Percentiles rank a stretch among this genome's conserved stretches.
phyloP scores from a whole-genome alignment of 2,888 invertebrate genomes.

The Stenodema calcarata region DNA sequence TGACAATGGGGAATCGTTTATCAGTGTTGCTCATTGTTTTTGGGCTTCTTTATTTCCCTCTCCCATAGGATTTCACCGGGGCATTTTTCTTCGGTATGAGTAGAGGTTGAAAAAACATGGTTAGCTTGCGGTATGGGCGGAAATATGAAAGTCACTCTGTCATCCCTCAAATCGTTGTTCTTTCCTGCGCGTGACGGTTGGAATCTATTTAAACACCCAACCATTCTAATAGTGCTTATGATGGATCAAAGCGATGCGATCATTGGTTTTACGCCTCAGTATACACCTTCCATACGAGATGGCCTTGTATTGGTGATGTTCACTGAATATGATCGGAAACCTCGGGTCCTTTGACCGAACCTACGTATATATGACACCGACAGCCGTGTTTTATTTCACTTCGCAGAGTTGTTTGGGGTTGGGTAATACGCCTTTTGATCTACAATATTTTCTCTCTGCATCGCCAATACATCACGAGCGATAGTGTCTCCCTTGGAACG shows the following conservation, averaged over 20 bases:
- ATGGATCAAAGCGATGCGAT: background rate
- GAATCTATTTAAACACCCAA: background rate
- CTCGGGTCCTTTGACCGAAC: no score
- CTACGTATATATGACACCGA: no score
- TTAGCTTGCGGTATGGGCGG: background rate
- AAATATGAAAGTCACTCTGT: background rate
- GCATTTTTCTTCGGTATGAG: background rate
- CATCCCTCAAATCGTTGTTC: background rate
- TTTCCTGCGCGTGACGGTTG: background rate
- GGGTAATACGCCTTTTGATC: no score
- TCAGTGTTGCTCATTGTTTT: conserved; percentile 43
- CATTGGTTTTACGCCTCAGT: no score
- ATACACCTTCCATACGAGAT: no score
- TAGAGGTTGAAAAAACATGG: background rate
- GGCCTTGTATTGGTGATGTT: no score
- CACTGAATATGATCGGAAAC: no score
- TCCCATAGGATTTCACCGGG: background rate
- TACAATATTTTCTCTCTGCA: no score
- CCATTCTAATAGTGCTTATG: background rate
- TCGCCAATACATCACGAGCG: no score
- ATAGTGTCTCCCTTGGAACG: no score
- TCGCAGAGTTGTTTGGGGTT: no score
- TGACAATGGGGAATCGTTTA: conserved; percentile 45
- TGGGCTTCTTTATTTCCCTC: conserved; percentile 1
- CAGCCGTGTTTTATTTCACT: no score